Percentiles rank a stretch among this genome's conserved stretches.
Evolutionary conservation across 2,113 vertebrate species (phyloP).

Genomic region (Megaceryle torquata): DNA sequence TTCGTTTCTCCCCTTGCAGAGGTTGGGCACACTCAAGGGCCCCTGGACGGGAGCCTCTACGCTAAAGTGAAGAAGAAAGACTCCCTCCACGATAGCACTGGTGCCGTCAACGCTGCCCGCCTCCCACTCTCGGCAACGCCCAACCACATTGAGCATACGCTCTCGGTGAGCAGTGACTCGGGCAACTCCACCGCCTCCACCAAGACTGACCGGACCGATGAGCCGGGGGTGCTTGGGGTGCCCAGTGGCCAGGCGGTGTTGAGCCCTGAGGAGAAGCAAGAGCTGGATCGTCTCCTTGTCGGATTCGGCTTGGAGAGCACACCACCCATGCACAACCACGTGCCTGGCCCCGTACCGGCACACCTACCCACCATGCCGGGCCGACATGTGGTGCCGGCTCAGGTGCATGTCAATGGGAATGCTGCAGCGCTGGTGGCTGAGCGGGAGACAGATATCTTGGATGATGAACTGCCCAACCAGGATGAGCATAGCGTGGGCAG

Average conservation of each 20-base stretch:
- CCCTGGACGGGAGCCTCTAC: slow-evolving; percentile 95
- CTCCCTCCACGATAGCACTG: slow-evolving; percentile 79
- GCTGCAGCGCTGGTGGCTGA: slow-evolving; percentile 67
- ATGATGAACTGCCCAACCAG: slow-evolving; percentile 92
- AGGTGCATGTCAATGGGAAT: slow-evolving; percentile 92
- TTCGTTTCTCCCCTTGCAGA: slow-evolving; percentile 77
- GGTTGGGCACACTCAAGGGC: slow-evolving; percentile 94
- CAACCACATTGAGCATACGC: slow-evolving; percentile 89
- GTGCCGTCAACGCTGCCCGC: slow-evolving; percentile 76
- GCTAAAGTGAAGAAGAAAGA: slow-evolving; percentile 99
- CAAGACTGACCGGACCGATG: slow-evolving; percentile 95
- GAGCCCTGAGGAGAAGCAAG: slow-evolving; percentile 91
- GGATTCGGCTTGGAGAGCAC: slow-evolving; percentile 82
- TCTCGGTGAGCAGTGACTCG: slow-evolving; percentile 96
- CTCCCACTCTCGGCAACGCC: slow-evolving; percentile 75
- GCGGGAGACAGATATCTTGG: slow-evolving; percentile 95
- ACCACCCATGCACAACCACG: slow-evolving; percentile 80
- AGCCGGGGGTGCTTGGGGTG: slow-evolving; percentile 59
- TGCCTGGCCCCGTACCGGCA: slow-evolving; percentile 57
- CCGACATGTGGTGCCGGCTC: slow-evolving; percentile 89
- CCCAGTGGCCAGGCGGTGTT: slow-evolving; percentile 72
- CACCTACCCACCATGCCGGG: background rate
- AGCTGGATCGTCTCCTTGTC: slow-evolving; percentile 91
- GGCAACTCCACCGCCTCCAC: slow-evolving; percentile 97
- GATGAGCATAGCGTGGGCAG: slow-evolving; percentile 93